Conservation (phyloP, 2,888 invertebrate species). For the Meganola albula region DNA sequence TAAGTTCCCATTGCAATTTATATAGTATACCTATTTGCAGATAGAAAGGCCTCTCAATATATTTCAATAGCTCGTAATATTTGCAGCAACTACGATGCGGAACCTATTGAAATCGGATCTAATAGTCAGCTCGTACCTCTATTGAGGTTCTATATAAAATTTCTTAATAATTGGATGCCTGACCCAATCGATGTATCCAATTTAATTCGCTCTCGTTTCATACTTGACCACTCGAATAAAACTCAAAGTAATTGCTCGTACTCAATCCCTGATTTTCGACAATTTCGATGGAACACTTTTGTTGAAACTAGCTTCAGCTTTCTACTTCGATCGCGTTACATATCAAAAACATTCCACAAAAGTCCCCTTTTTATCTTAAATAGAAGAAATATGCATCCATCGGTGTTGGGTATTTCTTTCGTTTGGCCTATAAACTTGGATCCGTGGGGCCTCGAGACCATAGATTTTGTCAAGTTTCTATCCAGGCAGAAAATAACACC, state of each 20-base stretch:
- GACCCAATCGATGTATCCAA: constrained; percentile 28
- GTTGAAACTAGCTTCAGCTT: too few relatives aligned
- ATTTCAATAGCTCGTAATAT: constrained; percentile 28
- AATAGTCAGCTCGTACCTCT: constrained; percentile 21
- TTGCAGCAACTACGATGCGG: constrained; percentile 21
- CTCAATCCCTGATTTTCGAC: constrained; percentile 27
- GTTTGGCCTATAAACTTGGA: too few relatives aligned
- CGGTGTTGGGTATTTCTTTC: too few relatives aligned
- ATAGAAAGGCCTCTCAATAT: constrained; percentile 23
- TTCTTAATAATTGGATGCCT: constrained; percentile 25
- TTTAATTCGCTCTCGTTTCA: constrained; percentile 26
- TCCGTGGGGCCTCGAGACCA: too few relatives aligned
- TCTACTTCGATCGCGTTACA: too few relatives aligned
- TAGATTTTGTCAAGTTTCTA: too few relatives aligned
- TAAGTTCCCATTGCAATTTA: too few relatives aligned
- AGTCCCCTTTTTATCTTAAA: too few relatives aligned
- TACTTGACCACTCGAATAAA: constrained; percentile 25
- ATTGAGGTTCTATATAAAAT: constrained; percentile 20
- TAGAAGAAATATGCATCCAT: too few relatives aligned
- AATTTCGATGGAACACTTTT: constrained; percentile 25
- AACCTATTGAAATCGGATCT: constrained; percentile 29
- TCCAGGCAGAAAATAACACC: too few relatives aligned
- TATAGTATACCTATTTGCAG: constrained; percentile 24
- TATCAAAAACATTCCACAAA: too few relatives aligned
- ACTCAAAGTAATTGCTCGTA: constrained; percentile 30